phyloP scores from a whole-genome alignment of 2,797 vertebrate genomes.

The Tauraco hartlaubi region DNA sequence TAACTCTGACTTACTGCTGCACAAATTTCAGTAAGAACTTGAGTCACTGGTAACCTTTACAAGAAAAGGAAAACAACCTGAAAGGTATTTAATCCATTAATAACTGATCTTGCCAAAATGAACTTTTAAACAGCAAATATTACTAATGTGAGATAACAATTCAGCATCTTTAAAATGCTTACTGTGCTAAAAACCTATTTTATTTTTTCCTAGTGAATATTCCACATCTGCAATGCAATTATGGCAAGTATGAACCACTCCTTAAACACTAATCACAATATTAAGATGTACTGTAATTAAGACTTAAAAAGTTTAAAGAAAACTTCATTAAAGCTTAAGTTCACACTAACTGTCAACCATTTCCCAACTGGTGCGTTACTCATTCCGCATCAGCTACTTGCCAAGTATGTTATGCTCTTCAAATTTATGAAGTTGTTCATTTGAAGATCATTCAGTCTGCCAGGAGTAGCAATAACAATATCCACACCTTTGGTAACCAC shows the following conservation, averaged over 20 bases:
- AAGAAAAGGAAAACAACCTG: neutral
- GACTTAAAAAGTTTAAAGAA: neutral
- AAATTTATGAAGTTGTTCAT: constrained; percentile 94
- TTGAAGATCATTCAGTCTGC: constrained; percentile 93
- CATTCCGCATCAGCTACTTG: constrained; percentile 58
- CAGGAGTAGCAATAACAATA: constrained; percentile 97
- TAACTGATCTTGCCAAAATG: neutral
- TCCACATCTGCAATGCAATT: neutral
- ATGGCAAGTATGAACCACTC: neutral
- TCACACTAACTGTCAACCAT: neutral
- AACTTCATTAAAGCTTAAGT: neutral
- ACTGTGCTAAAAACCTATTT: neutral
- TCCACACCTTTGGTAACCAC: constrained; percentile 89
- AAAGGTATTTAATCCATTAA: neutral
- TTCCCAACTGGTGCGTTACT: neutral
- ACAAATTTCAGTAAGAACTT: neutral
- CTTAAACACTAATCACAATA: neutral
- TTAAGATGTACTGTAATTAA: neutral
- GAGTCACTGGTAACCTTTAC: neutral
- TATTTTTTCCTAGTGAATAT: neutral
- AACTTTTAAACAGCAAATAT: neutral
- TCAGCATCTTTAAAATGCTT: neutral
- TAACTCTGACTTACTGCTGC: neutral
- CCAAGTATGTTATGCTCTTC: constrained; percentile 92
- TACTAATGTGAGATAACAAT: neutral